Evolutionary conservation across 1,140 invertebrate genomes (phyloP).

Genomic region (Tetragnatha versicolor): DNA sequence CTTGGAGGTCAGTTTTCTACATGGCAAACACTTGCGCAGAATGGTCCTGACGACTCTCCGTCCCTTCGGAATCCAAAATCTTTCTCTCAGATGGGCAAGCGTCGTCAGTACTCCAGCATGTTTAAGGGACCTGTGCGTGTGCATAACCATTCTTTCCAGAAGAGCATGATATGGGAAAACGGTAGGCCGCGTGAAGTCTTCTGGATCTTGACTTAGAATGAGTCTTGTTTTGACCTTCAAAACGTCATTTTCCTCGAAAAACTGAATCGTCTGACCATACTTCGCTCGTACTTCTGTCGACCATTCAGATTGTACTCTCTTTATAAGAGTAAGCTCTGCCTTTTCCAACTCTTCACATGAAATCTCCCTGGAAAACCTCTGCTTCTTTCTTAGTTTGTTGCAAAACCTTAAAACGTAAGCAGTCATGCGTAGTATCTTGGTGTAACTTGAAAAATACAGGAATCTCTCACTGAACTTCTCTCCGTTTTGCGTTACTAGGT

Average conservation of each 20-base stretch:
- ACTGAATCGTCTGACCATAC: neutral
- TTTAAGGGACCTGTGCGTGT: neutral
- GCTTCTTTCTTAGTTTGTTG: conserved; percentile 6
- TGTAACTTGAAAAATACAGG: conserved; percentile 34
- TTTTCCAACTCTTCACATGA: conserved; percentile 22
- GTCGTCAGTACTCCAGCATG: neutral
- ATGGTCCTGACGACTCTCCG: neutral
- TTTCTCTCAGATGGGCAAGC: neutral
- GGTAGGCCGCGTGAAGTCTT: neutral
- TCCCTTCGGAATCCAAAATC: conserved; percentile 32
- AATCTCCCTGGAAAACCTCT: neutral
- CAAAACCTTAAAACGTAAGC: conserved; percentile 4
- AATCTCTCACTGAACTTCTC: neutral
- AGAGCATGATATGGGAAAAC: conserved; percentile 14
- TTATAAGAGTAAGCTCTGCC: conserved; percentile 7
- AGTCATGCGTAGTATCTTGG: neutral
- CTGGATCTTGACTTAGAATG: neutral
- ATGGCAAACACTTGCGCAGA: conserved; percentile 1
- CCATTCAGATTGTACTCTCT: conserved; percentile 21
- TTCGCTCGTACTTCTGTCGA: conserved; percentile 6
- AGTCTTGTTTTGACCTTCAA: conserved; percentile 20
- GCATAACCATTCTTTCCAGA: neutral
- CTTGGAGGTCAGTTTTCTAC: neutral
- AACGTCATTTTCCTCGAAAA: conserved; percentile 1
- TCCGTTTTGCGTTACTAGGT: neutral